These are phyloP conservation scores for Melipona beecheii DNA, from an alignment of 2,888 invertebrate genomes.

Conservation along the genomic window DNA sequence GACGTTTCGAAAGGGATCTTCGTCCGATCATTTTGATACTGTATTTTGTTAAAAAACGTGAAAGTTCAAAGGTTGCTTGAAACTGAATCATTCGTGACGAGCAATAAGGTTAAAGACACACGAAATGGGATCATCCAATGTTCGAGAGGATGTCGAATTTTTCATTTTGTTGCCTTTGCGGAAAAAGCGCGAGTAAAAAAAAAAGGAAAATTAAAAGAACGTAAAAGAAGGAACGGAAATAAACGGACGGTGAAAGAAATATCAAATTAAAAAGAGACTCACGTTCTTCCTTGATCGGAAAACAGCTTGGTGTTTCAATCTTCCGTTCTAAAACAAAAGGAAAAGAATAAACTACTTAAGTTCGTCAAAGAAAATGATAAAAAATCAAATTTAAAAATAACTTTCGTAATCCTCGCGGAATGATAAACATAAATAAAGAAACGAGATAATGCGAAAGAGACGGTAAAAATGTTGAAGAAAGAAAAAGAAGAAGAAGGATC, in stretches of 20 bases:
- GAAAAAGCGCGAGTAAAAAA: background rate
- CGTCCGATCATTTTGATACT: background rate
- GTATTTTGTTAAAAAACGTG: background rate
- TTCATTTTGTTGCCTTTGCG: too few relatives aligned
- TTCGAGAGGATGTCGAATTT: fast-evolving
- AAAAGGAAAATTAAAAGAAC: background rate
- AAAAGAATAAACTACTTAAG: slow-evolving; percentile 66
- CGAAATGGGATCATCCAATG: background rate
- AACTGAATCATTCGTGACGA: background rate
- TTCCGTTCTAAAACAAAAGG: slow-evolving; percentile 79
- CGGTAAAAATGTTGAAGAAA: background rate
- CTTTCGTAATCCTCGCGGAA: background rate
- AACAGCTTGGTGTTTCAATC: slow-evolving; percentile 72
- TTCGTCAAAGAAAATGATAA: slow-evolving; percentile 54
- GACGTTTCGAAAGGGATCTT: slow-evolving; percentile 27
- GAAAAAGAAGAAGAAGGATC: background rate
- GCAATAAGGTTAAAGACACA: background rate
- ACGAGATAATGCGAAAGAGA: background rate
- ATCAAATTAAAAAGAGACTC: slow-evolving; percentile 73
- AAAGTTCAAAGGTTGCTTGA: background rate
- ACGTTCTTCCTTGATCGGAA: slow-evolving; percentile 77
- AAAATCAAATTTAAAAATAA: slow-evolving; percentile 22
- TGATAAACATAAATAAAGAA: background rate
- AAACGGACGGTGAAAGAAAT: slow-evolving; percentile 48
- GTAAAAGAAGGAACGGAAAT: slow-evolving; percentile 10